Percentiles rank a stretch among this genome's conserved stretches.
Evolutionary conservation across 2,888 invertebrate genomes (phyloP).

Genomic region (Spilarctia lutea): DNA sequence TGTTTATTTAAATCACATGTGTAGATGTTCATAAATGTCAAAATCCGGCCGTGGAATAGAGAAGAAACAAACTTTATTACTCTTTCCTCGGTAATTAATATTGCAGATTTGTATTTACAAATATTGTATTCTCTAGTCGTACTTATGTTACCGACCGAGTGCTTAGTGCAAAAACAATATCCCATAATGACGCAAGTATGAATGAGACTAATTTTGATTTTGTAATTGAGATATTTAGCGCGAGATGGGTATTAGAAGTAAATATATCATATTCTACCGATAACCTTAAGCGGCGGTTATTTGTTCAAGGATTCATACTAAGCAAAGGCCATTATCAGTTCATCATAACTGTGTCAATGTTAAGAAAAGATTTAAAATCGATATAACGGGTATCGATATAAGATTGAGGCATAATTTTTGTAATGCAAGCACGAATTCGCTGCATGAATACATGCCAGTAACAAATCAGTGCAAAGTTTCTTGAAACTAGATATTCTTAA

Average conservation of each 20-base stretch:
- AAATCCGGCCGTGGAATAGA: not conserved
- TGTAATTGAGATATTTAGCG: too few relatives aligned
- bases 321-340: conserved; percentile 25
- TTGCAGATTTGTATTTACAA: not conserved
- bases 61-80: not conserved
- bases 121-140: not conserved
- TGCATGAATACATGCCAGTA: conserved; percentile 33
- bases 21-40: not conserved
- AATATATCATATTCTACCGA: not conserved
- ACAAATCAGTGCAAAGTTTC: conserved; percentile 50
- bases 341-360: conserved; percentile 34
- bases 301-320: conserved; percentile 6
- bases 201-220: too few relatives aligned
- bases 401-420: conserved; percentile 29
- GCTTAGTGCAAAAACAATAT: not conserved
- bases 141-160: not conserved
- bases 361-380: conserved; percentile 25
- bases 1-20: not conserved
- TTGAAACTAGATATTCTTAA: conserved; percentile 54
- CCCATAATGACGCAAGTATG: not conserved
- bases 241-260: not conserved
- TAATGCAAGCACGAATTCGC: conserved; percentile 13
- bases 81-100: not conserved
- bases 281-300: too few relatives aligned
- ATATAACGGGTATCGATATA: conserved; percentile 23